These are phyloP conservation scores for Microcebus lehilahytsara DNA, from an alignment of 2,113 vertebrate genomes.

Conservation along the genomic window DNA sequence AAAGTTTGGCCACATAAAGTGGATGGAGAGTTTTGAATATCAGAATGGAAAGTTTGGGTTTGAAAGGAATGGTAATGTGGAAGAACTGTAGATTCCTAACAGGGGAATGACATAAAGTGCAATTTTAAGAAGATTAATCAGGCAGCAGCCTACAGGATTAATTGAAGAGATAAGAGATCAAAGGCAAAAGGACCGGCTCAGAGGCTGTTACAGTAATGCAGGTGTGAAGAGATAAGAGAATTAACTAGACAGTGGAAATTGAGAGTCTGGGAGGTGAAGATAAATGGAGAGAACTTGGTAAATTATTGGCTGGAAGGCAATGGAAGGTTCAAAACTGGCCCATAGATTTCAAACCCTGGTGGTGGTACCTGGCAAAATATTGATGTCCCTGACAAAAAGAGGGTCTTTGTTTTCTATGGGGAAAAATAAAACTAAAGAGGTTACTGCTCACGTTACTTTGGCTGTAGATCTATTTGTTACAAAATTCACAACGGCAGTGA, in stretches of 20 bases:
- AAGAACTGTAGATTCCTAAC: slow-evolving; percentile 12
- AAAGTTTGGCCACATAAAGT: not conserved
- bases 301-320: slow-evolving; percentile 43
- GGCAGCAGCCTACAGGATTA: slow-evolving; percentile 47
- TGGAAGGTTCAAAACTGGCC: not conserved
- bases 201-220: slow-evolving; percentile 38
- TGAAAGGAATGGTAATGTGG: slow-evolving; percentile 15
- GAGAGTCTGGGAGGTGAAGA: slow-evolving; percentile 34
- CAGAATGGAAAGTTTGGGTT: not conserved
- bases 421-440: slow-evolving; percentile 36
- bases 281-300: not conserved
- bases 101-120: not conserved
- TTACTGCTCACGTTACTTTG: not conserved
- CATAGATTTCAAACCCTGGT: slow-evolving; percentile 2
- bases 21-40: not conserved
- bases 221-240: slow-evolving; percentile 67
- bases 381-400: not conserved
- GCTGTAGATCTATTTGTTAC: not conserved
- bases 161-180: slow-evolving; percentile 73
- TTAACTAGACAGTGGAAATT: slow-evolving; percentile 47
- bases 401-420: slow-evolving; percentile 14
- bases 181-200: slow-evolving; percentile 48
- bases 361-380: not conserved
- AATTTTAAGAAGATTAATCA: slow-evolving; percentile 53
- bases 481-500: slow-evolving; percentile 1